Percentiles rank a stretch among this genome's conserved stretches.
phyloP scores from a whole-genome alignment of 1,140 invertebrate species.

The Archivesica marissinica region DNA sequence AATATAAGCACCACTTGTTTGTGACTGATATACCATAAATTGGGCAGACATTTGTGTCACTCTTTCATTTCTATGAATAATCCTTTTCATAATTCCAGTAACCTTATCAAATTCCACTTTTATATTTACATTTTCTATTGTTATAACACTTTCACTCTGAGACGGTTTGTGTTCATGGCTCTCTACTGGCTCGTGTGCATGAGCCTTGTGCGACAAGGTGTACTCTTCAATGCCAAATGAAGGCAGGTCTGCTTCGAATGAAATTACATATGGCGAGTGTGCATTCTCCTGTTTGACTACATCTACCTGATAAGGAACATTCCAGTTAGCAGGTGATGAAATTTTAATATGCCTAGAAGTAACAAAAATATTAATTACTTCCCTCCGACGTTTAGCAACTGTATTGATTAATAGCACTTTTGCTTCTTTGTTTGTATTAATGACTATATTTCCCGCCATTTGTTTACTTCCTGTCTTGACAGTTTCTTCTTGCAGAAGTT shows the following conservation, averaged over 20 bases:
- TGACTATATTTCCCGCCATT: constrained; percentile 2
- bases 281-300: neutral
- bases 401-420: constrained; percentile 46
- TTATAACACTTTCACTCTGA: neutral
- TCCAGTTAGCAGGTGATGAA: neutral
- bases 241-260: constrained; percentile 37
- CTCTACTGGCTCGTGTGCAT: neutral
- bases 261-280: neutral
- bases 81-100: constrained; percentile 27
- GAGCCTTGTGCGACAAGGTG: neutral
- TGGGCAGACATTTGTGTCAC: constrained; percentile 36
- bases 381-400: constrained; percentile 29
- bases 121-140: constrained; percentile 36
- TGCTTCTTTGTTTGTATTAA: neutral
- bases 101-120: constrained; percentile 39
- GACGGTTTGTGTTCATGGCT: neutral
- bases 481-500: constrained; percentile 18
- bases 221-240: constrained; percentile 51
- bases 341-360: constrained; percentile 16
- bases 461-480: constrained; percentile 7
- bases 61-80: constrained; percentile 9
- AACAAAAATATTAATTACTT: constrained; percentile 33
- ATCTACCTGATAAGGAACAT: constrained; percentile 3
- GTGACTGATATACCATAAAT: constrained; percentile 53
- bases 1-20: constrained; percentile 51